Evolutionary conservation across 2,888 invertebrate genomes (phyloP), one percentile per base, ranked within the genome.

Genomic region (Parnassius orleans): DNA sequence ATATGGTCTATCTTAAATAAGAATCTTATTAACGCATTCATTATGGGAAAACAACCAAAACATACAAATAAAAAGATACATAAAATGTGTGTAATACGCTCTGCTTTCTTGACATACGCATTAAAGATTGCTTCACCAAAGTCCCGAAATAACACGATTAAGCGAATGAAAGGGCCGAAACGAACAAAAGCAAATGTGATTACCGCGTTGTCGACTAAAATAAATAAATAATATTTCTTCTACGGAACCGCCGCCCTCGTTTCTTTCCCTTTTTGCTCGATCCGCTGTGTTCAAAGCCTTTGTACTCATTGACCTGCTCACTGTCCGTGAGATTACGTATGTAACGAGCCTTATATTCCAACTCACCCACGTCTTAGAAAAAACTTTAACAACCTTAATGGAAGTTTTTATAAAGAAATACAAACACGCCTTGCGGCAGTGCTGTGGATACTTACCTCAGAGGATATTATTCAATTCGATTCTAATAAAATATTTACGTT

Each of bases 181-280:
- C 85, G 88, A 89, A 90, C 89, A 90, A 90, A 79, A 89, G 88
- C 82, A 87, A 88, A 90, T 89, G 90, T 90, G 89, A 90, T 90
- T 90, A 90, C 88, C 81, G 83, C 80, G 80, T 81, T 83, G 82
- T 84, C 84, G 83, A 83, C 83, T 81, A 77, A 84, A 80, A 83
- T 84, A 88, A 88, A 89, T 89, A 87, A 87, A 83, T 85, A 86
- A 90, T 90, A 88, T 90, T 89, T 87, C 87, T 87, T 86, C 74
- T 76, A 79, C 73, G 74, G 78, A 77, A 79, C 74, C 75, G 75
- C 73, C 75, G 71, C 69, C 64, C 61, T 54, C 50, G 47, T 48
- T 55, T 63, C 67, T 63, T 66, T 72, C 69, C 70, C 69, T 72
- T 73, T 71, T 73, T 63, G 64, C 63, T 69, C 64, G 67, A 72